These are phyloP conservation scores for Eidolon dupreanum DNA, from an alignment of 2,797 vertebrate genomes.

Conservation along the genomic window DNA sequence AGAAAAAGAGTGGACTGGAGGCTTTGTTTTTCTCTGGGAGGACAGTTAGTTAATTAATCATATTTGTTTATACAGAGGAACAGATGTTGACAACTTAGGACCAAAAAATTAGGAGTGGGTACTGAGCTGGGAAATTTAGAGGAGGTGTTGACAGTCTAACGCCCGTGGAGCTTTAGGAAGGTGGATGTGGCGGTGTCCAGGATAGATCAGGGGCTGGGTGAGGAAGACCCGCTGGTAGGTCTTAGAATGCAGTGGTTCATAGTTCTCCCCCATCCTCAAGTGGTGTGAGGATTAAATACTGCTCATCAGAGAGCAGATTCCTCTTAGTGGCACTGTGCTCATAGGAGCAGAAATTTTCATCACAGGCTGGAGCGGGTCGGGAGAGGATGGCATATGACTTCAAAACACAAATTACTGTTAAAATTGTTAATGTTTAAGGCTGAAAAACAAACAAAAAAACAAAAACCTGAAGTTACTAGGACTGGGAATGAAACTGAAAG, in stretches of 20 bases:
- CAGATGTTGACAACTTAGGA: neutral
- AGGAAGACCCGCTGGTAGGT: neutral
- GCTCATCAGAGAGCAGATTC: neutral
- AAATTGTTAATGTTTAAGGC: neutral
- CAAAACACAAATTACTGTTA: neutral
- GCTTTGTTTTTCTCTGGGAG: neutral
- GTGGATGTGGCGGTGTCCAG: neutral
- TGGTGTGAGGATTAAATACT: neutral
- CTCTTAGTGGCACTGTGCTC: neutral
- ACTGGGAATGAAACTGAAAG: neutral
- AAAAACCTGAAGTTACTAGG: neutral
- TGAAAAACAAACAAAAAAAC: neutral
- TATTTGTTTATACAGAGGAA: neutral
- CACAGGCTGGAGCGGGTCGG: neutral
- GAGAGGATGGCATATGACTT: neutral
- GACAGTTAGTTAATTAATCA: neutral
- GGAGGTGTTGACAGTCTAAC: neutral
- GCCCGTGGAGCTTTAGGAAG: neutral
- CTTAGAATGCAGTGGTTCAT: neutral
- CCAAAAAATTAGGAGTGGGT: neutral
- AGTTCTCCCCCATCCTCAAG: neutral
- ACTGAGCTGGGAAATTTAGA: neutral
- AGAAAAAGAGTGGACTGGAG: neutral
- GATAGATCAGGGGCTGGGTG: too few relatives aligned
- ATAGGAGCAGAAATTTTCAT: neutral